Conservation (phyloP, 2,113 vertebrate genomes). For the Sprattus sprattus region DNA sequence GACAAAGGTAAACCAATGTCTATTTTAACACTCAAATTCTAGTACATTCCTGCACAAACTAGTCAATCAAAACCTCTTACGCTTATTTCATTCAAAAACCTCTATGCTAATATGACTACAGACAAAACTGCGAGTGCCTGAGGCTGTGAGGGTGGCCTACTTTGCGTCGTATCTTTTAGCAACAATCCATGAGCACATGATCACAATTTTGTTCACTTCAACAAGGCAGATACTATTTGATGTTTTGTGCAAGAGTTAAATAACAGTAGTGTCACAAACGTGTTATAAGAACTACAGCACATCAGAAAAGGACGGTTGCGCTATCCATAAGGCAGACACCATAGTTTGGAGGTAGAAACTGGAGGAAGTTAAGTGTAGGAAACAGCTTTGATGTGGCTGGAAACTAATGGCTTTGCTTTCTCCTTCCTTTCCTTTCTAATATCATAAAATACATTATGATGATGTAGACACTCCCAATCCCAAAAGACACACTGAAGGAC, state of each 20-base stretch:
- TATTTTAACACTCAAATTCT: conserved; percentile 25
- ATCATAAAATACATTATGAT: not conserved
- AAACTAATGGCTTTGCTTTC: not conserved
- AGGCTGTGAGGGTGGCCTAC: not conserved
- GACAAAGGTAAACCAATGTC: conserved; percentile 13
- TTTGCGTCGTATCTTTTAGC: not conserved
- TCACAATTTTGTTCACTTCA: not conserved
- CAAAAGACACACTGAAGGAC: not conserved
- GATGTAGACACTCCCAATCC: not conserved
- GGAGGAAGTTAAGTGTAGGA: not conserved
- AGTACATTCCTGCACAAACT: not conserved
- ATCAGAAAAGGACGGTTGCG: not conserved
- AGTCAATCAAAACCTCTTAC: not conserved
- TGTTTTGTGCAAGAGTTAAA: not conserved
- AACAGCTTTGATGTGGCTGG: not conserved
- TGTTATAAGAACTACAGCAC: not conserved
- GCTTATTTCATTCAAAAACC: not conserved
- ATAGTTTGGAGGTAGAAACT: not conserved
- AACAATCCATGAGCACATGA: not conserved
- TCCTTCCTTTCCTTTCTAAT: too few species aligned
- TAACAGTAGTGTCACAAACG: not conserved
- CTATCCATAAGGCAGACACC: not conserved
- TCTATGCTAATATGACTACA: not conserved
- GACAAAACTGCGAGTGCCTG: not conserved
- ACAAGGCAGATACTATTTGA: not conserved